These are phyloP conservation scores for Myiotriccus ornatus DNA, from an alignment of 2,797 vertebrate genomes.

Conservation along the genomic window DNA sequence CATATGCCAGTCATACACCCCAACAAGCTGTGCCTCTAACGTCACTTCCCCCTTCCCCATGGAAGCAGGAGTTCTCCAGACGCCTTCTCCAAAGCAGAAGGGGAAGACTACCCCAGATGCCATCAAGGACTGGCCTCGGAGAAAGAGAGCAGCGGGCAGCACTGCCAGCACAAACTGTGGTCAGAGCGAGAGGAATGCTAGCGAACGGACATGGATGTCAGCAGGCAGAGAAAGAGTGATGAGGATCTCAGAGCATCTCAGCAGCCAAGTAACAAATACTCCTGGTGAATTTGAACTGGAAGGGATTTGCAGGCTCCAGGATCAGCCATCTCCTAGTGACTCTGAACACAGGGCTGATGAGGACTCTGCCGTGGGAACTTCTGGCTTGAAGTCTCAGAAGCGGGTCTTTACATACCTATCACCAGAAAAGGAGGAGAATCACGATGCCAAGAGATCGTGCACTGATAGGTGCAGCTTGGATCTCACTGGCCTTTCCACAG, in stretches of 20 bases:
- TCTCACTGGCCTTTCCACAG: slow-evolving; percentile 20
- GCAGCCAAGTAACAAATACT: not conserved
- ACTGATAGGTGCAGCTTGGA: not conserved
- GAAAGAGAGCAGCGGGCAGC: slow-evolving; percentile 81
- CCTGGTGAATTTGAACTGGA: slow-evolving; percentile 86
- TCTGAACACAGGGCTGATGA: slow-evolving; percentile 32
- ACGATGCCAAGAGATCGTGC: slow-evolving; percentile 45
- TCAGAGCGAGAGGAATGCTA: slow-evolving; percentile 53
- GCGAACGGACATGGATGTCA: slow-evolving; percentile 24
- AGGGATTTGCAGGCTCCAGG: slow-evolving; percentile 83
- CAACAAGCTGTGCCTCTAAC: slow-evolving; percentile 77
- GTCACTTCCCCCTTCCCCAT: slow-evolving; percentile 76
- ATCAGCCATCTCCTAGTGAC: slow-evolving; percentile 64
- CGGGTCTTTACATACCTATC: slow-evolving; percentile 12
- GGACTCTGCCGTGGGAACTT: not conserved
- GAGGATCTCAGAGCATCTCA: not conserved
- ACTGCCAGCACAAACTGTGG: not conserved
- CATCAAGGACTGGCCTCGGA: slow-evolving; percentile 92
- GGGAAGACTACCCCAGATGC: slow-evolving; percentile 86
- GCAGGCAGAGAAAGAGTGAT: slow-evolving; percentile 20
- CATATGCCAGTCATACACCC: slow-evolving; percentile 94
- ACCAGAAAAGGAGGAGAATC: slow-evolving; percentile 27
- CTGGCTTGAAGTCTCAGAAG: slow-evolving; percentile 68
- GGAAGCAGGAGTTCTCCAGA: slow-evolving; percentile 75
- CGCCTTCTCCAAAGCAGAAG: slow-evolving; percentile 87